Percentiles rank a stretch among this genome's conserved stretches.
Evolutionary conservation across 2,113 vertebrate genomes (phyloP).

Genomic region (Mus musculus): DNA sequence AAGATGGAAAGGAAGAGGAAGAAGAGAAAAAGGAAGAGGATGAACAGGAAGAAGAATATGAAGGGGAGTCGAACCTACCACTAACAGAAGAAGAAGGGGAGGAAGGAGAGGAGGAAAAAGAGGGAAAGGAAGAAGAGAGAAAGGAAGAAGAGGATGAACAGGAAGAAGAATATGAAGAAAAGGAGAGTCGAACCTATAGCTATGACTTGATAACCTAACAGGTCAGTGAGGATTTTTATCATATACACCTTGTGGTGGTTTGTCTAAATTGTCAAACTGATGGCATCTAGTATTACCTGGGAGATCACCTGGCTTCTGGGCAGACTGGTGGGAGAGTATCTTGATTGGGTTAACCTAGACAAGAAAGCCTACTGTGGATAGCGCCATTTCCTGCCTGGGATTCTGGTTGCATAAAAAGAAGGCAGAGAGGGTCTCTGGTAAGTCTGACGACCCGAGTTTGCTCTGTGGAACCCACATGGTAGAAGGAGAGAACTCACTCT

Average conservation of each 20-base stretch:
- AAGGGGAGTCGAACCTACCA: background rate
- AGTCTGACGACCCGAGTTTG: background rate
- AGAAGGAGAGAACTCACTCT: background rate
- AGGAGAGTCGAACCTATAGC: background rate
- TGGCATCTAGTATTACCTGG: background rate
- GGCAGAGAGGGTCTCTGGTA: background rate
- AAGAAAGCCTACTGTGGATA: background rate
- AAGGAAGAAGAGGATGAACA: too few species aligned
- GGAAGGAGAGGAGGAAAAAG: too few species aligned
- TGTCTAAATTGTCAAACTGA: background rate
- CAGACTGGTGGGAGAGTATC: background rate
- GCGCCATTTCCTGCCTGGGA: background rate
- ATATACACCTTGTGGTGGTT: background rate
- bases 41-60: fast-evolving
- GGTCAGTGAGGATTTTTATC: background rate
- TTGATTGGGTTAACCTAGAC: background rate
- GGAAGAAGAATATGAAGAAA: too few species aligned
- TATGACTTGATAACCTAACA: background rate
- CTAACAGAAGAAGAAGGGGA: too few species aligned
- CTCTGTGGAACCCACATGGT: background rate
- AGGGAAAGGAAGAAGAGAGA: too few species aligned
- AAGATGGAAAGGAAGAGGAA: too few species aligned
- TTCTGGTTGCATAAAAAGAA: background rate
- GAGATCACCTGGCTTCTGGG: background rate
- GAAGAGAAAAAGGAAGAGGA: too few species aligned